Conservation (phyloP, 2,113 vertebrate genomes). For the Silurus glanis region DNA sequence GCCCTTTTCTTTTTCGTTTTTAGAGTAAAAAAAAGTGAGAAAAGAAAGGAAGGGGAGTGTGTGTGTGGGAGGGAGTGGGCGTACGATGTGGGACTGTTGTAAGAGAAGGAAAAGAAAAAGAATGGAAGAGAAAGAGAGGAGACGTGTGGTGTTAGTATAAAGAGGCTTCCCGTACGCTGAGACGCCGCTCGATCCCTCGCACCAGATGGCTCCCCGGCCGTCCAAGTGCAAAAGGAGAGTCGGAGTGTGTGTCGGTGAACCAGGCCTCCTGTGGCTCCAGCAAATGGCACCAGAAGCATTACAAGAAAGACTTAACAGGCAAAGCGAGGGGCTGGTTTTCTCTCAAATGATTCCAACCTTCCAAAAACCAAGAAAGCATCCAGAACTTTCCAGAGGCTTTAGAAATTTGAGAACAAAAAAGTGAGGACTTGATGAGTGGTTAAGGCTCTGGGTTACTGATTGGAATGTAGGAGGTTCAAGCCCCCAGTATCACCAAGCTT, state of each 20-base stretch:
- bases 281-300: conserved; percentile 50
- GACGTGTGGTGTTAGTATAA: conserved; percentile 8
- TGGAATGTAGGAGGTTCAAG: too few species aligned
- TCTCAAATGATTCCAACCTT: neutral
- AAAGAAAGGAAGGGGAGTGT: neutral
- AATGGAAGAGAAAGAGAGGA: conserved; percentile 4
- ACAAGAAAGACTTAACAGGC: conserved; percentile 27
- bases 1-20: neutral
- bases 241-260: conserved; percentile 29
- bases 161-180: conserved; percentile 13
- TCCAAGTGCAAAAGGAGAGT: conserved; percentile 47
- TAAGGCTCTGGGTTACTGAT: too few species aligned
- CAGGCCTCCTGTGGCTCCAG: conserved; percentile 38
- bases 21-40: neutral
- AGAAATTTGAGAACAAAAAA: neutral
- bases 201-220: conserved; percentile 56
- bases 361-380: neutral
- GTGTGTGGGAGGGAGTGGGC: conserved; percentile 30
- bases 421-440: neutral
- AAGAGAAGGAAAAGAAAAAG: conserved; percentile 24
- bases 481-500: too few species aligned
- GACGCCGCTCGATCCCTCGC: conserved; percentile 37
- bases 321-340: neutral
- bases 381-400: neutral
- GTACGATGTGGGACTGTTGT: conserved; percentile 34